phyloP scores from a whole-genome alignment of 2,888 invertebrate genomes.

The Pasiphila rectangulata region DNA sequence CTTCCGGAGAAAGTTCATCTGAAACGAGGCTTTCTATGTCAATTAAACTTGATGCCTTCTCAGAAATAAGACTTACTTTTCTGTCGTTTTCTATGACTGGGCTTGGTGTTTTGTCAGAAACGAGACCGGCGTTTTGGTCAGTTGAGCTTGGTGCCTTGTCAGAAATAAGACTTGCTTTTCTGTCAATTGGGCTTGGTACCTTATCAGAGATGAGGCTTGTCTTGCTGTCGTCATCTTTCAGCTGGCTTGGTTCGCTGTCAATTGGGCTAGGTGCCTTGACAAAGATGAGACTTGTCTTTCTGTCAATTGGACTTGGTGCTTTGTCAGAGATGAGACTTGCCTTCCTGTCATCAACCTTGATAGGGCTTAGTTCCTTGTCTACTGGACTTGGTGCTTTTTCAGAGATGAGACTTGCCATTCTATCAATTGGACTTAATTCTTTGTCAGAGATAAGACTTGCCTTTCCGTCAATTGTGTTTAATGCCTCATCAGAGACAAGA shows the following conservation, averaged over 20 bases:
- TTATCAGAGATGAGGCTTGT: slow-evolving; percentile 4
- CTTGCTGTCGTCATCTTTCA: background rate
- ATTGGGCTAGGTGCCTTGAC: background rate
- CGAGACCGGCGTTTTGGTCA: slow-evolving; percentile 6
- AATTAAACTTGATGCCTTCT: slow-evolving; percentile 3
- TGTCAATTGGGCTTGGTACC: slow-evolving; percentile 1
- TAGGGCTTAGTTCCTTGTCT: slow-evolving; percentile 8
- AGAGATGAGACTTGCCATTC: background rate
- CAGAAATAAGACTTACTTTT: background rate
- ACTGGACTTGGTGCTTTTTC: background rate
- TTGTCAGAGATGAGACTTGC: slow-evolving; percentile 2
- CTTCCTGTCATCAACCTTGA: slow-evolving; percentile 7
- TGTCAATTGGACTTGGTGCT: slow-evolving; percentile 6
- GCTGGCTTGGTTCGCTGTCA: slow-evolving; percentile 3
- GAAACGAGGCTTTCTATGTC: slow-evolving; percentile 7
- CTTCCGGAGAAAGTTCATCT: too few species aligned
- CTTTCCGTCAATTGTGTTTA: background rate
- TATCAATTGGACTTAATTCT: slow-evolving; percentile 14
- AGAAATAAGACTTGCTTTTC: background rate
- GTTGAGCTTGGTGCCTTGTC: slow-evolving; percentile 7
- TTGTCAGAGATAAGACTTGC: slow-evolving; percentile 19
- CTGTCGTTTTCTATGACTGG: slow-evolving; percentile 3
- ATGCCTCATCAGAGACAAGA: background rate
- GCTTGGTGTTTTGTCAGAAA: background rate
- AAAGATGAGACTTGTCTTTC: slow-evolving; percentile 1